Evolutionary conservation across 2,113 vertebrate species (phyloP).

Genomic region (Nipponia nippon): DNA sequence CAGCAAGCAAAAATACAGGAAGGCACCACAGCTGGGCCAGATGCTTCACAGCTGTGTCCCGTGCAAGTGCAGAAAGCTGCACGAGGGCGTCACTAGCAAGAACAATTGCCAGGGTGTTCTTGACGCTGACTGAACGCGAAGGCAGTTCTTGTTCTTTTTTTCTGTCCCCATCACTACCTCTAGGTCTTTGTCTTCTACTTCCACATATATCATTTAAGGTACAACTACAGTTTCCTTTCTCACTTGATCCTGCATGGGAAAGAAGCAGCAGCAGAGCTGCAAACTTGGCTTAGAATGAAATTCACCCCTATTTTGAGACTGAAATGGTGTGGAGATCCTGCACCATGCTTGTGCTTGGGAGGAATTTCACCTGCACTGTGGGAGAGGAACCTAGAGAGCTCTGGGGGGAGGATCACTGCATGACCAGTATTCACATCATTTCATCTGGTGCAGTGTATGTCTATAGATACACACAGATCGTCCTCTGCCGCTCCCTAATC

Average conservation of each 20-base stretch:
- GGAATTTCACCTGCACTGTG: not conserved
- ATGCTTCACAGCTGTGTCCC: not conserved
- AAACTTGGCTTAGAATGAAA: not conserved
- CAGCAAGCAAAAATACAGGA: not conserved
- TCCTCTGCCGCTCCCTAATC: not conserved
- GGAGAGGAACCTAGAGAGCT: not conserved
- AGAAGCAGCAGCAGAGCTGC: not conserved
- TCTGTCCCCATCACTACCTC: not conserved
- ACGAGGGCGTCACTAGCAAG: not conserved
- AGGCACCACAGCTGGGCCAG: not conserved
- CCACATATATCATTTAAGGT: not conserved
- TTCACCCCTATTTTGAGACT: not conserved
- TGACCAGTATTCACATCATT: not conserved
- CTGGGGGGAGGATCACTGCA: fast-evolving
- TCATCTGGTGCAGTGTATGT: not conserved
- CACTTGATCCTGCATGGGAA: not conserved
- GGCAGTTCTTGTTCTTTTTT: not conserved
- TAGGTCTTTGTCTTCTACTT: not conserved
- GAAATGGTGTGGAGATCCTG: not conserved
- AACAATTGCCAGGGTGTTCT: not conserved
- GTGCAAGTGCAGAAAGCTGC: not conserved
- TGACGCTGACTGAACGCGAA: not conserved
- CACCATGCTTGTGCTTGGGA: not conserved
- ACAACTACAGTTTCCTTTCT: not conserved
- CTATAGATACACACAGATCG: not conserved